A percentile compares a stretch with the other conserved stretches of the same genome.
These are phyloP conservation scores for Venusia cambrica DNA, from an alignment of 2,888 invertebrate species.

Conservation along the genomic window DNA sequence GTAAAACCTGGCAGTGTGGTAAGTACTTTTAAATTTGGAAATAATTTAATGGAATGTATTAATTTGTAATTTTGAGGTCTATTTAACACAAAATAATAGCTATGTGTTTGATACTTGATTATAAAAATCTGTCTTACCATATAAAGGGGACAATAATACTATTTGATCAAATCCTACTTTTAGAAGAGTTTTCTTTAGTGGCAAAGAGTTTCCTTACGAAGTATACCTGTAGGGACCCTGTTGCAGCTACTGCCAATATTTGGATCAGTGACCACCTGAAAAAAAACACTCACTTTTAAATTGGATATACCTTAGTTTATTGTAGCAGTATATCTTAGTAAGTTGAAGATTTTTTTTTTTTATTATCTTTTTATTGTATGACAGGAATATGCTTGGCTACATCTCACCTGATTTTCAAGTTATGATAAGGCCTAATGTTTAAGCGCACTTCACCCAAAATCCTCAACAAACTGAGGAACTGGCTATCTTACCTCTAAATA, in stretches of 20 bases:
- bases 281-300: slow-evolving; percentile 16
- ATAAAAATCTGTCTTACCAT: neutral
- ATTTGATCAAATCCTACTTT: slow-evolving; percentile 74
- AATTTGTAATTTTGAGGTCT: neutral
- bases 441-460: too few relatives aligned
- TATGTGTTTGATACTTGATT: neutral
- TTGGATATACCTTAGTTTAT: too few relatives aligned
- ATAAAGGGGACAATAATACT: too few relatives aligned
- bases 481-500: too few relatives aligned
- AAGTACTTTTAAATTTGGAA: slow-evolving; percentile 5
- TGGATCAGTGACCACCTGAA: slow-evolving; percentile 91
- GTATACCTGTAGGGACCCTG: slow-evolving; percentile 90
- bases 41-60: slow-evolving; percentile 11
- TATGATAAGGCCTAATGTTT: too few relatives aligned
- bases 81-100: neutral
- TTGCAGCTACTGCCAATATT: slow-evolving; percentile 89
- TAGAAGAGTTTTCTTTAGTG: slow-evolving; percentile 84
- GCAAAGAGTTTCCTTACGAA: slow-evolving; percentile 95
- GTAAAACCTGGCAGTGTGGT: too few relatives aligned
- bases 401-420: too few relatives aligned
- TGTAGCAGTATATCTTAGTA: too few relatives aligned
- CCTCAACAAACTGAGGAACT: too few relatives aligned
- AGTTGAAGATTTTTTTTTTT: too few relatives aligned
- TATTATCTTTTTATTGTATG: too few relatives aligned
- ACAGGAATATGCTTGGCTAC: too few relatives aligned